Evolutionary conservation across 2,888 invertebrate species (phyloP).

Genomic region (Ophraella communa): DNA sequence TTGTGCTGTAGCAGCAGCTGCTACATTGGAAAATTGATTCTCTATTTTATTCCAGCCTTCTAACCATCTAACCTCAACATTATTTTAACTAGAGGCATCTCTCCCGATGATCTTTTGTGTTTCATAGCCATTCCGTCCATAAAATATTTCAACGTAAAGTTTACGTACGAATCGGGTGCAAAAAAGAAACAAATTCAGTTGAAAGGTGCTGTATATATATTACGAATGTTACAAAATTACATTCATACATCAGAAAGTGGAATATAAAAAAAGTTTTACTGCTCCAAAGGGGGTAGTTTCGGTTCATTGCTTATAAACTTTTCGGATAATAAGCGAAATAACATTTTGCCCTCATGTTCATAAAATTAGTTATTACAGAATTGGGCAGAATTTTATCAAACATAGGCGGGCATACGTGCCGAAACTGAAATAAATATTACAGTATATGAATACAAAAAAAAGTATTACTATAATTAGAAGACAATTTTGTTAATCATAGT

Average conservation of each 20-base stretch:
- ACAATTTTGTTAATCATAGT: no score
- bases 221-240: conserved; percentile 26
- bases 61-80: no score
- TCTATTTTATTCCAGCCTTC: no score
- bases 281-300: conserved; percentile 51
- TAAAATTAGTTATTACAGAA: conserved; percentile 47
- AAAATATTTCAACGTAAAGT: no score
- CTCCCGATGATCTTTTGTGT: no score
- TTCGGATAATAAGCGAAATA: conserved; percentile 49
- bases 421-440: background rate
- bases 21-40: no score
- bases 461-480: background rate
- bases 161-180: background rate
- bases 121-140: no score
- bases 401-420: background rate
- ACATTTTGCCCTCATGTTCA: conserved; percentile 44
- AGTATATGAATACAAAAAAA: background rate
- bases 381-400: conserved; percentile 20
- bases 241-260: conserved; percentile 26
- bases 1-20: no score
- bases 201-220: conserved; percentile 22
- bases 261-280: conserved; percentile 54
- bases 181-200: conserved; percentile 24
- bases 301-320: conserved; percentile 55
- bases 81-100: no score